Base-by-base conservation (phyloP, 1,140 invertebrate species). In the Achatina immaculata region DNA sequence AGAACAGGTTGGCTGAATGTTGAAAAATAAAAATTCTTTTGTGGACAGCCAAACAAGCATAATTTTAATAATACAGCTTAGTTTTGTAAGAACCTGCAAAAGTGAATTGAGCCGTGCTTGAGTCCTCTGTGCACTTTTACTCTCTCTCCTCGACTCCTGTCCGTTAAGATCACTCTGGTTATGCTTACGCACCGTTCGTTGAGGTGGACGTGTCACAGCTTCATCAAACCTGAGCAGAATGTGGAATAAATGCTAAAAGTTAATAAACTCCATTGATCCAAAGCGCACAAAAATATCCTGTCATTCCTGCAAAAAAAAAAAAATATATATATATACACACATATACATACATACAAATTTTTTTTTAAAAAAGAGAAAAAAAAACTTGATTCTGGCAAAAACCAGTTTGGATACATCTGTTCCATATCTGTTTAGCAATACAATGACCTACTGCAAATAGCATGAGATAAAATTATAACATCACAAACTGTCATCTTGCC, bases 31-130 rank as follows among this genome's bases (percentile, higher is more conserved):
- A 9, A n/a, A n/a, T n/a, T n/a, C n/a, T n/a, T n/a, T n/a, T n/a
- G n/a, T n/a, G n/a, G n/a, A n/a, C n/a, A n/a, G n/a, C n/a, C n/a
- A n/a, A n/a, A n/a, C n/a, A n/a, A n/a, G n/a, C n/a, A n/a, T n/a
- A n/a, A n/a, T n/a, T n/a, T n/a, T n/a, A n/a, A n/a, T n/a, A n/a
- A n/a, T n/a, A n/a, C n/a, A n/a, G n/a, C n/a, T n/a, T n/a, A n/a
- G n/a, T n/a, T n/a, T n/a, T n/a, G n/a, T n/a, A n/a, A 58, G 28
- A 38, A 68, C 66, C 42, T 74, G 62, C 36, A 78, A 72, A n/a
- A 78, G 78, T 24, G 38, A 38, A 38, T 40, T 48, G 21, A 68
- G n/a, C 0, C 34, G 43, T 14, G 45, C 71, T 42, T 62, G 14
- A 0, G 62, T 43, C 31, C 66, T 31, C 62, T 72, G 45, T 24